phyloP scores from a whole-genome alignment of 2,797 vertebrate genomes.

The Coreius guichenoti region DNA sequence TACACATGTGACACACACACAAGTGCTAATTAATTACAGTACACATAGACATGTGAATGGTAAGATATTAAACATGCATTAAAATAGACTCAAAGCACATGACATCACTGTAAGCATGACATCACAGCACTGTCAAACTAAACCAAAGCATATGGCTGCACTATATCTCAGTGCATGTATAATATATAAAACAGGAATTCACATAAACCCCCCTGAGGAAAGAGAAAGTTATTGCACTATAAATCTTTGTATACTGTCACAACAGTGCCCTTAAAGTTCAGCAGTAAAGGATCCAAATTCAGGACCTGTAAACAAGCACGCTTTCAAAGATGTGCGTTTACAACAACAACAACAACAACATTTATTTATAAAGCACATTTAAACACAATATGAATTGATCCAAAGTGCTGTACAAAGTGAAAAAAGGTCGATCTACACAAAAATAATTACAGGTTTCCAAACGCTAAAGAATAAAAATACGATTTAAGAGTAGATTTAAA shows the following conservation, averaged over 20 bases:
- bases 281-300: background rate
- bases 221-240: constrained; percentile 22
- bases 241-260: constrained; percentile 46
- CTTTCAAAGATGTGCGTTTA: background rate
- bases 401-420: too few relatives aligned
- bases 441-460: too few relatives aligned
- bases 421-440: too few relatives aligned
- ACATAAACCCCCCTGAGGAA: constrained; percentile 9
- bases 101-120: constrained; percentile 22
- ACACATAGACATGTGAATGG: background rate
- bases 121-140: constrained; percentile 17
- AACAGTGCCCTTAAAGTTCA: constrained; percentile 25
- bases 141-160: constrained; percentile 27
- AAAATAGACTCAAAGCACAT: background rate
- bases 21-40: background rate
- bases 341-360: too few relatives aligned
- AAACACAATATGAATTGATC: too few relatives aligned
- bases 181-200: constrained; percentile 34
- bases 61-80: constrained; percentile 17
- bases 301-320: constrained; percentile 34
- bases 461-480: too few relatives aligned
- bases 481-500: too few relatives aligned
- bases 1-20: constrained; percentile 5
- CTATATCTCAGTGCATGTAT: constrained; percentile 10
- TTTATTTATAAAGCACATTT: too few relatives aligned